Conservation (phyloP, 2,888 invertebrate species). For the Eupithecia inturbata region DNA sequence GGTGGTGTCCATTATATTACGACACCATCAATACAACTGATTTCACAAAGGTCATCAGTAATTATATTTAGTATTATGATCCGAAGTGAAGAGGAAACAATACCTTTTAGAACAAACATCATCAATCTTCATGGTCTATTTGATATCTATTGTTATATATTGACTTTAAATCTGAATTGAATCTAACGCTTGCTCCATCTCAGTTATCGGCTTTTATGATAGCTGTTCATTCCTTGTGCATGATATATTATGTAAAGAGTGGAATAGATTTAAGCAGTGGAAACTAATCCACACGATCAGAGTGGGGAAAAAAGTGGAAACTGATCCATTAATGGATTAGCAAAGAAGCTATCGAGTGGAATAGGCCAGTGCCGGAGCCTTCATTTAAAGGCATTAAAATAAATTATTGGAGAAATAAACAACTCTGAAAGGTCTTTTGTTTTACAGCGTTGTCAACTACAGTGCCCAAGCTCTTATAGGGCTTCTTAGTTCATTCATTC, state of each 20-base stretch:
- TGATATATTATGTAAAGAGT: slow-evolving; percentile 8
- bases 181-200: slow-evolving; percentile 31
- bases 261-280: no score
- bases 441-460: background rate
- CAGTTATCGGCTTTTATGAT: background rate
- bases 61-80: slow-evolving; percentile 36
- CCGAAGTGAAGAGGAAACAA: slow-evolving; percentile 41
- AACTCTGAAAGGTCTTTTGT: slow-evolving; percentile 34
- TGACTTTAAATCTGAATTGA: slow-evolving; percentile 24
- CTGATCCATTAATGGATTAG: no score
- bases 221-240: background rate
- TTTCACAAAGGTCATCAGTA: slow-evolving; percentile 45
- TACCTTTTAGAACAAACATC: slow-evolving; percentile 43
- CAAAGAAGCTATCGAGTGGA: no score
- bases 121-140: slow-evolving; percentile 46
- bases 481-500: background rate
- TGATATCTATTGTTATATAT: slow-evolving; percentile 47
- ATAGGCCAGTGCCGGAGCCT: no score
- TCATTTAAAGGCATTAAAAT: no score
- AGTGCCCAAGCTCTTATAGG: background rate
- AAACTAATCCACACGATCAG: no score
- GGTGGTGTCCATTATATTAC: slow-evolving; percentile 43
- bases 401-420: slow-evolving; percentile 4
- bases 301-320: no score
- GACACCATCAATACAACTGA: slow-evolving; percentile 35